Conservation (phyloP, 2,113 vertebrate species). For the Mirounga angustirostris region DNA sequence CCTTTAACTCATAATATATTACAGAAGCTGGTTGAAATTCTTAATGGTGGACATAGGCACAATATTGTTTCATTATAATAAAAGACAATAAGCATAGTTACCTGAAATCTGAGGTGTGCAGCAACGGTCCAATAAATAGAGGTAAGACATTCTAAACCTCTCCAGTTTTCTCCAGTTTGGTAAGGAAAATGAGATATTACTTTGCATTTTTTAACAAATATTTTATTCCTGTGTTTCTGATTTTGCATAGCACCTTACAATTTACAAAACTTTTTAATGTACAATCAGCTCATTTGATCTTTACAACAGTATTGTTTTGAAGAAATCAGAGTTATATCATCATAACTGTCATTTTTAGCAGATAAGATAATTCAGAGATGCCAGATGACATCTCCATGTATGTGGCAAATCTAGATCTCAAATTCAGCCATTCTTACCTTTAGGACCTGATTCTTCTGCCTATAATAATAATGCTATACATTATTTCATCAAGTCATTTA, state of each 20-base stretch:
- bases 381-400: background rate
- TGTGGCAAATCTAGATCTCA: background rate
- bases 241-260: background rate
- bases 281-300: conserved; percentile 41
- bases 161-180: conserved; percentile 27
- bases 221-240: conserved; percentile 14
- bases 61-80: conserved; percentile 45
- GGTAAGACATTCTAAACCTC: background rate
- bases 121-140: conserved; percentile 1
- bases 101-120: background rate
- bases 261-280: conserved; percentile 19
- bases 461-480: background rate
- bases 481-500: conserved; percentile 12
- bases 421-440: background rate
- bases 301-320: conserved; percentile 1
- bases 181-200: conserved; percentile 15
- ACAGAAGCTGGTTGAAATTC: conserved; percentile 39
- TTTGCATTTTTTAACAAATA: conserved; percentile 2
- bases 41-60: background rate
- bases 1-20: background rate
- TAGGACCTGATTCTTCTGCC: background rate
- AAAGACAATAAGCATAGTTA: conserved; percentile 16
- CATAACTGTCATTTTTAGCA: conserved; percentile 15
- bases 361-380: background rate
- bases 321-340: background rate